Evolutionary conservation across 2,888 invertebrate species (phyloP).

Genomic region (Microplitis manilae): DNA sequence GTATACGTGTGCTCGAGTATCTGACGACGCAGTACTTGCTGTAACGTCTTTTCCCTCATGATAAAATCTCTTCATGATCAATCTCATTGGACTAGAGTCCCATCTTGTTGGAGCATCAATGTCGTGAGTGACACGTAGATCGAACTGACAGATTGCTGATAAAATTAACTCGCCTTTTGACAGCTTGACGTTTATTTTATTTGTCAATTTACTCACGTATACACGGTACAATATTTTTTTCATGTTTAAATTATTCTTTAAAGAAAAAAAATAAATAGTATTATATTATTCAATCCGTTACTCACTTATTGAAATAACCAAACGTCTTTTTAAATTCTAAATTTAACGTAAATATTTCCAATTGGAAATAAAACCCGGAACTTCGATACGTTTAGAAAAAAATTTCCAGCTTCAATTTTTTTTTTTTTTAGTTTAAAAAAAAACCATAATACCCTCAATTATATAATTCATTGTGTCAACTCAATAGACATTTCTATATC

Average conservation of each 20-base stretch:
- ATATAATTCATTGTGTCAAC: background rate
- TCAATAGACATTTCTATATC: background rate
- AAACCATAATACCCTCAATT: background rate
- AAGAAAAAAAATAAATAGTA: background rate
- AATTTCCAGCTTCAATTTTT: slow-evolving; percentile 4
- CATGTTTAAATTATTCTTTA: background rate
- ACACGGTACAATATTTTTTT: slow-evolving; percentile 6
- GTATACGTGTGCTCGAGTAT: slow-evolving; percentile 3
- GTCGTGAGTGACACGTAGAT: background rate
- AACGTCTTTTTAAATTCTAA: background rate
- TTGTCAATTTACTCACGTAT: background rate
- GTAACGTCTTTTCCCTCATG: background rate
- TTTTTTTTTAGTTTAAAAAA: background rate
- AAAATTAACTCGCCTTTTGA: slow-evolving; percentile 38
- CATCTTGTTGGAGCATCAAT: slow-evolving; percentile 30
- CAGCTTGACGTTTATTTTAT: slow-evolving; percentile 22
- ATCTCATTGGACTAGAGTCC: background rate
- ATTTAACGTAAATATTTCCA: background rate
- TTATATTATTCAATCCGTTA: background rate
- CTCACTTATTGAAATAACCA: background rate
- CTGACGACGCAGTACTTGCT: slow-evolving; percentile 16
- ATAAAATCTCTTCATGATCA: slow-evolving; percentile 30
- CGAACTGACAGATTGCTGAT: slow-evolving; percentile 21
- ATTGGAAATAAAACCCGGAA: no score
- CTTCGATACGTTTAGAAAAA: background rate